Percentiles rank a stretch among this genome's conserved stretches.
Conservation (phyloP, 2,113 vertebrate genomes). For the Brachyistius frenatus region DNA sequence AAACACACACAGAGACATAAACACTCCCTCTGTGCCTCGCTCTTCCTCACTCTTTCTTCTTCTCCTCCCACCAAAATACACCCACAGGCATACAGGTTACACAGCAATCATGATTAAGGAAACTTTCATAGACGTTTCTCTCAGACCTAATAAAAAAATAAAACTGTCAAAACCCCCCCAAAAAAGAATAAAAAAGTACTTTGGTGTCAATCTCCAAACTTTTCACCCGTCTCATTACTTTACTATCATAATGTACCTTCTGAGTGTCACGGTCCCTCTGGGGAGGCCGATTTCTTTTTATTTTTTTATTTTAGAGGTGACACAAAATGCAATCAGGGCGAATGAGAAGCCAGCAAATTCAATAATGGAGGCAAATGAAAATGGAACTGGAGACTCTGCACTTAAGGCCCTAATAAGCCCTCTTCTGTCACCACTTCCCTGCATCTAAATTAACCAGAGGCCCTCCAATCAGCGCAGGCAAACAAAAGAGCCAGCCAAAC, state of each 20-base stretch:
- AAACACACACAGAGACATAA: slow-evolving; percentile 23
- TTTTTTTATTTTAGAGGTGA: slow-evolving; percentile 75
- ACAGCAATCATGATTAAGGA: slow-evolving; percentile 10
- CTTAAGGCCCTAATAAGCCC: slow-evolving; percentile 80
- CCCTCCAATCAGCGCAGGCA: slow-evolving; percentile 76
- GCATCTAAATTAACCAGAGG: slow-evolving; percentile 76
- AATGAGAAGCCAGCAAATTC: slow-evolving; percentile 77
- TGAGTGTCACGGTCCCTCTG: slow-evolving; percentile 29
- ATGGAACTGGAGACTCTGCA: slow-evolving; percentile 78
- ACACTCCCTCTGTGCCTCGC: slow-evolving; percentile 9
- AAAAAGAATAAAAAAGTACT: slow-evolving; percentile 2
- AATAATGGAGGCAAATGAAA: slow-evolving; percentile 81
- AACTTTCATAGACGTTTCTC: neutral
- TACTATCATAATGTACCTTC: slow-evolving; percentile 9
- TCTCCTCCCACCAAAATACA: neutral
- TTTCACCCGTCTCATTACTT: slow-evolving; percentile 31
- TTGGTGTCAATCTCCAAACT: slow-evolving; percentile 37
- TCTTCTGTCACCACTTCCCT: slow-evolving; percentile 77
- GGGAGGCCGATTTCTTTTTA: neutral
- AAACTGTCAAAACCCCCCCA: neutral
- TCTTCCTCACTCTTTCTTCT: neutral
- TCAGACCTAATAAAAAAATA: slow-evolving; percentile 16
- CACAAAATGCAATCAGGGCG: slow-evolving; percentile 81
- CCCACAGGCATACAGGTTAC: slow-evolving; percentile 6
- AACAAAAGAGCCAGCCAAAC: slow-evolving; percentile 76